Evolutionary conservation across 2,113 vertebrate species (phyloP), one percentile per base, ranked within the genome.

Genomic region (Pleuronectes platessa): DNA sequence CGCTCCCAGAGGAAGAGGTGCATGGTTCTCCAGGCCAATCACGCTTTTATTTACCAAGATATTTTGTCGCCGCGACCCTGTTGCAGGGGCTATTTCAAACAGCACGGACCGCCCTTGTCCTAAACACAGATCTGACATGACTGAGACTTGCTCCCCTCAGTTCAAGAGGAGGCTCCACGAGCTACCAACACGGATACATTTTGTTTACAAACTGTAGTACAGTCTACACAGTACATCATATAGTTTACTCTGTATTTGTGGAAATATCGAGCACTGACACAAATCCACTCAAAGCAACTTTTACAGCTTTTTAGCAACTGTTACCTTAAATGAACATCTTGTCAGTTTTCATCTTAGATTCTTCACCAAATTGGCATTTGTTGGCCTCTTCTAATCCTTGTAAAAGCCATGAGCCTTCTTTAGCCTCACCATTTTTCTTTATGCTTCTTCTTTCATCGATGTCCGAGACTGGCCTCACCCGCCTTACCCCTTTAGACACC

Each of bases 51-150:
- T 84, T 79, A 84, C 80, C 58, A 60, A 74, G 72, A 70, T 62
- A 59, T 83, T 89, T 81, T 82, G 85, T 80, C 17, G 15, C 55
- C 0, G 13, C 6, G 76, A 84, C 78, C 80, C 68, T 64, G 23
- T 70, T 59, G 26, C 58, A 6, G 49, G 24, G 61, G 45, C 24
- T 14, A 24, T 69, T 73, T 71, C 62, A 75, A 76, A 84, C 53
- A n/a, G 47, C 3, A 3, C 61, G n/a, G 21, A 71, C 53, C 61
- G 67, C 35, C 2, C 20, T 56, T 37, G 47, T 82, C 78, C 20
- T 60, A 62, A 82, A 80, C 61, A 65, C 60, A 79, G 68, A 80
- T 68, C 53, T 76, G 79, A 79, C 69, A 63, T n/a, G 53, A 63
- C 68, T 70, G 27, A 73, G 76, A 49, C 76, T n/a, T 66, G 51